phyloP scores from a whole-genome alignment of 1,140 invertebrate species.

The Rhopalosiphum maidis region DNA sequence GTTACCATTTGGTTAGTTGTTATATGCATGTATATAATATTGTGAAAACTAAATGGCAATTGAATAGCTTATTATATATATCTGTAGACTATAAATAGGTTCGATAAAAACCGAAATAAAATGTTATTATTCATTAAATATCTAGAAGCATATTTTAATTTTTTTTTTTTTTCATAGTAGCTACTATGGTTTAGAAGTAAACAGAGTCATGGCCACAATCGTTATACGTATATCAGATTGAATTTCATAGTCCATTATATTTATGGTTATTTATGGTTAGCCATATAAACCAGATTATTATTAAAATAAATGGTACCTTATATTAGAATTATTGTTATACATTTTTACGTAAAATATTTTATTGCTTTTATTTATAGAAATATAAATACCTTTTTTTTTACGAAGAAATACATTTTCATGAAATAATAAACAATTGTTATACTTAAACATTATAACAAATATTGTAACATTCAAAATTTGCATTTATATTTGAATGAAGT shows the following conservation, averaged over 20 bases:
- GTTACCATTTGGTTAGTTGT: background rate
- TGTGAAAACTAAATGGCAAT: background rate
- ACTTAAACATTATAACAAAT: background rate
- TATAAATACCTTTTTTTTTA: background rate
- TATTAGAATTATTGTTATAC: conserved; percentile 7
- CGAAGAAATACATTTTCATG: background rate
- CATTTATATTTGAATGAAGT: background rate
- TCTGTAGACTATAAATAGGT: background rate
- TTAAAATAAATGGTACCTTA: background rate
- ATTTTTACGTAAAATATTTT: background rate
- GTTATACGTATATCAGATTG: background rate
- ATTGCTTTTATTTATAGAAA: background rate
- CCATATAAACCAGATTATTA: background rate
- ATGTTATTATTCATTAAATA: background rate
- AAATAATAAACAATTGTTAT: background rate
- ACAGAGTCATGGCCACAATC: background rate
- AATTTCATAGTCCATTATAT: background rate
- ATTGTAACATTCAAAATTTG: background rate
- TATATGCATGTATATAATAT: background rate
- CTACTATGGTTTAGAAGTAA: background rate
- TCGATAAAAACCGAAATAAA: background rate
- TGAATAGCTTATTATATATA: background rate
- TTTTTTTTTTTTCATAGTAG: background rate
- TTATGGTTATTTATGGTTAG: background rate
- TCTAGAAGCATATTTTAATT: background rate